These are phyloP conservation scores for Squalus acanthias DNA, from an alignment of 2,797 vertebrate genomes.

Conservation along the genomic window DNA sequence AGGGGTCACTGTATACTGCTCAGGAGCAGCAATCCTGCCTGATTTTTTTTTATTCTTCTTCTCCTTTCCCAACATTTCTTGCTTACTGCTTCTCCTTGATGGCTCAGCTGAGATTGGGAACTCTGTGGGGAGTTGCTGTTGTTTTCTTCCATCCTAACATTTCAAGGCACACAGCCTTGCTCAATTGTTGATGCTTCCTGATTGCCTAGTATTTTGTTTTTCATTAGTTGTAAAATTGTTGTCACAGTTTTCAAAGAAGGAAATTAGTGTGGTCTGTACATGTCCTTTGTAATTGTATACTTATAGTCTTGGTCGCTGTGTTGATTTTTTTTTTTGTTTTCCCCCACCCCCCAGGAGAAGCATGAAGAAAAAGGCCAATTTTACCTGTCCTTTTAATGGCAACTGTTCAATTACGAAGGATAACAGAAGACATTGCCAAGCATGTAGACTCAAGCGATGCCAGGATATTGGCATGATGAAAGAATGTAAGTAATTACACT, in stretches of 20 bases:
- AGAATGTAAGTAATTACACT: slow-evolving; percentile 74
- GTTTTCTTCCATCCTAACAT: neutral
- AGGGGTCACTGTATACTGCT: neutral
- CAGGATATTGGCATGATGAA: slow-evolving; percentile 82
- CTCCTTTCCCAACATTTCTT: neutral
- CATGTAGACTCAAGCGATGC: slow-evolving; percentile 90
- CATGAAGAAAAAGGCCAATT: slow-evolving; percentile 91
- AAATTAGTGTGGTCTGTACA: neutral
- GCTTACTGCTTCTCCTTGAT: neutral
- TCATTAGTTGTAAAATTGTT: neutral
- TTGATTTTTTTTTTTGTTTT: slow-evolving; percentile 1
- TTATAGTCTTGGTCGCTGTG: neutral
- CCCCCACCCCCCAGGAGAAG: slow-evolving; percentile 69
- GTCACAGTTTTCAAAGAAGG: neutral
- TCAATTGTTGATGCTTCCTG: neutral
- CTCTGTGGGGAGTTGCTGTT: neutral
- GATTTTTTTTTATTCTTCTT: no score
- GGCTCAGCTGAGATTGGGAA: neutral
- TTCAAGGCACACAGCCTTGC: neutral
- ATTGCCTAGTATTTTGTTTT: neutral
- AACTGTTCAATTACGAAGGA: slow-evolving; percentile 93
- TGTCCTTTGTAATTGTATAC: neutral
- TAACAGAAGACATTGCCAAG: slow-evolving; percentile 94
- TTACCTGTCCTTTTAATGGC: slow-evolving; percentile 87
- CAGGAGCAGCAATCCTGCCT: no score